Evolutionary conservation across 2,797 vertebrate species (phyloP).

Genomic region (Nannoperca australis): DNA sequence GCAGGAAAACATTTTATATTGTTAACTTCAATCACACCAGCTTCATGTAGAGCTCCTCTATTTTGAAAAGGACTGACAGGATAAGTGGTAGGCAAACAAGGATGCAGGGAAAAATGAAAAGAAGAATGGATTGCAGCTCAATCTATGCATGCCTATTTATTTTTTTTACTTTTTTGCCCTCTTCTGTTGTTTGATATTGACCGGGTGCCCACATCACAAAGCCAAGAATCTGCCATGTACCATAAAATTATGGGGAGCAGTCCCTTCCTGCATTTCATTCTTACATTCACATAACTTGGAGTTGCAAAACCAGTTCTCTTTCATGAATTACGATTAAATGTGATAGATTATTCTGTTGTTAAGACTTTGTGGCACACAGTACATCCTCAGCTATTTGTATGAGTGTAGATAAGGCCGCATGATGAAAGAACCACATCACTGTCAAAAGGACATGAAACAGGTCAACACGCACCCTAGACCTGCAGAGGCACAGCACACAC

Average conservation of each 20-base stretch:
- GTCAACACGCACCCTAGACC: slow-evolving; percentile 40
- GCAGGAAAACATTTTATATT: neutral
- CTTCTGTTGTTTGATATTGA: slow-evolving; percentile 22
- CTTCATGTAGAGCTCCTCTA: slow-evolving; percentile 8
- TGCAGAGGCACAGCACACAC: slow-evolving; percentile 27
- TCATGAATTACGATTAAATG: slow-evolving; percentile 14
- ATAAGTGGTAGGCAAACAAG: slow-evolving; percentile 16
- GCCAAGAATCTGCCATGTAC: slow-evolving; percentile 44
- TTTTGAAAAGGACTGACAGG: slow-evolving; percentile 18
- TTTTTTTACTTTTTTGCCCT: neutral
- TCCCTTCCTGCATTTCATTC: slow-evolving; percentile 1
- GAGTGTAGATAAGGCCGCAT: slow-evolving; percentile 10
- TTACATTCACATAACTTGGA: neutral
- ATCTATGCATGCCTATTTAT: slow-evolving; percentile 3
- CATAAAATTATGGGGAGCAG: neutral
- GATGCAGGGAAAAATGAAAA: neutral
- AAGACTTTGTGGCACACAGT: slow-evolving; percentile 5
- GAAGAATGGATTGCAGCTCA: neutral
- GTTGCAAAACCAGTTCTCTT: slow-evolving; percentile 36
- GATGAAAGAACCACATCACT: slow-evolving; percentile 47
- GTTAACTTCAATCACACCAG: neutral
- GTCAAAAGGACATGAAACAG: slow-evolving; percentile 59
- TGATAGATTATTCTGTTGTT: slow-evolving; percentile 25
- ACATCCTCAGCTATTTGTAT: slow-evolving; percentile 38
- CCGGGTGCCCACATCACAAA: neutral